phyloP scores from a whole-genome alignment of 2,888 invertebrate species.

The Meta bourneti region DNA sequence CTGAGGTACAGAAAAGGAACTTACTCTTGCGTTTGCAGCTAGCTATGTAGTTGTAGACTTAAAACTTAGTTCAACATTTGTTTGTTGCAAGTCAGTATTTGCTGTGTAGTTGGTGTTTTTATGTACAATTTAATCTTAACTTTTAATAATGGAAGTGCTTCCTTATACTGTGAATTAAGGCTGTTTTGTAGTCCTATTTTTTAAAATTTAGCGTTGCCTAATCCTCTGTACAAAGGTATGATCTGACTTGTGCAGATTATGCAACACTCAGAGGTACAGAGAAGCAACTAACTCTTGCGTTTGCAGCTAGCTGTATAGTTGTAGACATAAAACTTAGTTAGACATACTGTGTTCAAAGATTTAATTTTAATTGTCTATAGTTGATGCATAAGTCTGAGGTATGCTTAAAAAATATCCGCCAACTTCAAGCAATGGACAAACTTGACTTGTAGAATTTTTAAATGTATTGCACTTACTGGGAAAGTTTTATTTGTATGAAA shows the following conservation, averaged over 20 bases:
- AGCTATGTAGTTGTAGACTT: neutral
- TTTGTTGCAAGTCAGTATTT: neutral
- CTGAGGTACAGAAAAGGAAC: slow-evolving; percentile 39
- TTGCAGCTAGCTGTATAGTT: neutral
- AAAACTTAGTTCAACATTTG: neutral
- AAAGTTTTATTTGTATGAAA: too few relatives aligned
- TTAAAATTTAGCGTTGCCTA: neutral
- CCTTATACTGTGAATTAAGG: too few relatives aligned
- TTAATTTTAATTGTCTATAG: too few relatives aligned
- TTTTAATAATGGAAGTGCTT: too few relatives aligned
- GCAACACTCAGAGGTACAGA: neutral
- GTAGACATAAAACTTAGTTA: neutral
- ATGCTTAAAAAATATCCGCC: too few relatives aligned
- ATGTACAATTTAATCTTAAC: too few relatives aligned
- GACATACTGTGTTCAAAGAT: neutral
- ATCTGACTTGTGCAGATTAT: neutral
- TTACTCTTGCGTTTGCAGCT: neutral
- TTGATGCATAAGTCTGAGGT: too few relatives aligned
- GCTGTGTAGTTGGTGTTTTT: too few relatives aligned
- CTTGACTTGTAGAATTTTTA: too few relatives aligned
- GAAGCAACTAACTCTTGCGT: neutral
- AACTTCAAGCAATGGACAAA: too few relatives aligned
- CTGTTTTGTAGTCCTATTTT: neutral
- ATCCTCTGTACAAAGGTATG: neutral
- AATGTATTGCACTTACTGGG: too few relatives aligned